Evolutionary conservation across 2,888 invertebrate species (phyloP).

Genomic region (Toxonevra muliebris): DNA sequence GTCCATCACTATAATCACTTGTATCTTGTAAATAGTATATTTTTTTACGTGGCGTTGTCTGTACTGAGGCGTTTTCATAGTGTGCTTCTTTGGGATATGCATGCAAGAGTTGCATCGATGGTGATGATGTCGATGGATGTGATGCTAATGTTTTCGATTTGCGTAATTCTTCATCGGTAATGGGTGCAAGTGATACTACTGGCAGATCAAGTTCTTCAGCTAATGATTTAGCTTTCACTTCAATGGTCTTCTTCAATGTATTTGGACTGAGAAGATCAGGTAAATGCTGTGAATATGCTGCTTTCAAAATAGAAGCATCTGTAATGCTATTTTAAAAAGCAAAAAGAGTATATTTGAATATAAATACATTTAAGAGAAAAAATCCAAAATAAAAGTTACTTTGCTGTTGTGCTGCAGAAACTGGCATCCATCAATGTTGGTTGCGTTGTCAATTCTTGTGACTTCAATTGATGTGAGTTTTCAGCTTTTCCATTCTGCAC

Average conservation of each 20-base stretch:
- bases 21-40: slow-evolving; percentile 43
- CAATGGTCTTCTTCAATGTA: slow-evolving; percentile 76
- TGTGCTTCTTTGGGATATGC: slow-evolving; percentile 39
- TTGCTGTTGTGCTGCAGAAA: slow-evolving; percentile 53
- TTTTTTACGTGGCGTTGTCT: slow-evolving; percentile 52
- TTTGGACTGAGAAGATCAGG: slow-evolving; percentile 72
- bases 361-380: too few species aligned
- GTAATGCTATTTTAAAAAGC: too few species aligned
- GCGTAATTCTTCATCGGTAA: slow-evolving; percentile 48
- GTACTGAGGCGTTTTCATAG: slow-evolving; percentile 53
- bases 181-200: slow-evolving; percentile 52
- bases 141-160: slow-evolving; percentile 40
- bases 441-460: slow-evolving; percentile 51
- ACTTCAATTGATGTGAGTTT: slow-evolving; percentile 25
- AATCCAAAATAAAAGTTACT: too few species aligned
- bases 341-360: too few species aligned
- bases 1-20: slow-evolving; percentile 46
- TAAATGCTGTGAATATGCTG: slow-evolving; percentile 56
- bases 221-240: slow-evolving; percentile 75
- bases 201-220: slow-evolving; percentile 55
- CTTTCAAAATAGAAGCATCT: slow-evolving; percentile 40
- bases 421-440: slow-evolving; percentile 67
- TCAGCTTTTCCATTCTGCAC: neutral
- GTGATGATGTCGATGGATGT: slow-evolving; percentile 33
- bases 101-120: slow-evolving; percentile 29